Evolutionary conservation across 2,797 vertebrate genomes (phyloP), one percentile per base, ranked within the genome.

Genomic region (Bucorvus abyssinicus): DNA sequence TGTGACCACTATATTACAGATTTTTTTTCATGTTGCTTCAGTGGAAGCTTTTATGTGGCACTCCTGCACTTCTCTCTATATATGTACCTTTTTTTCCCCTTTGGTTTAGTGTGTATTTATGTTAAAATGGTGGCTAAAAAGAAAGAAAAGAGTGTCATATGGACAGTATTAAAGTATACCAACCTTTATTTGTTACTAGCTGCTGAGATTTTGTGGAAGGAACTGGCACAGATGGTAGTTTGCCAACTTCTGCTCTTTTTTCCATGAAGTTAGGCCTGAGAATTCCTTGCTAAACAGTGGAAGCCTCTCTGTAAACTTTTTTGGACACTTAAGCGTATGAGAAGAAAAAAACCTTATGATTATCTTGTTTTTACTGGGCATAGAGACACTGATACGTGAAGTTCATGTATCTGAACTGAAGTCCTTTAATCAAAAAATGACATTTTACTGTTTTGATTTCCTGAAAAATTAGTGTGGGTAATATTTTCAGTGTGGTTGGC

Each of bases 191-290:
- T 90, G 44, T 38, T 82, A 44, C 49, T 68, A 32, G 38, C 27
- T 94, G 71, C 34, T 87, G 47, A 57, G 55, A n/a, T 55, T 87
- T 93, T 82, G 68, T 90, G 34, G 38, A 80, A 84, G 22, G 68
- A 77, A 76, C 32, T 65, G 50, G 32, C 45, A 56, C 38, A 90
- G 40, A 34, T 84, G 49, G 47, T 89, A 16, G 14, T 56, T 94
- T 96, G 29, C 47, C 88, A 81, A 23, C 11, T 84, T 94, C 49
- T 83, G 63, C 32, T 87, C 73, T 32, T 64, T 80, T 89, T 79
- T 61, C 29, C 47, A 64, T 81, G 55, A 80, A 82, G 64, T 78
- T 83, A 81, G 65, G 36, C 42, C 64, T 59, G 38, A 77, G 59
- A 86, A 69, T 34, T 65, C 78, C 50, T 93, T 87, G 52, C 47